Evolutionary conservation across 2,797 vertebrate genomes (phyloP).

Genomic region (Gymnothorax javanicus): DNA sequence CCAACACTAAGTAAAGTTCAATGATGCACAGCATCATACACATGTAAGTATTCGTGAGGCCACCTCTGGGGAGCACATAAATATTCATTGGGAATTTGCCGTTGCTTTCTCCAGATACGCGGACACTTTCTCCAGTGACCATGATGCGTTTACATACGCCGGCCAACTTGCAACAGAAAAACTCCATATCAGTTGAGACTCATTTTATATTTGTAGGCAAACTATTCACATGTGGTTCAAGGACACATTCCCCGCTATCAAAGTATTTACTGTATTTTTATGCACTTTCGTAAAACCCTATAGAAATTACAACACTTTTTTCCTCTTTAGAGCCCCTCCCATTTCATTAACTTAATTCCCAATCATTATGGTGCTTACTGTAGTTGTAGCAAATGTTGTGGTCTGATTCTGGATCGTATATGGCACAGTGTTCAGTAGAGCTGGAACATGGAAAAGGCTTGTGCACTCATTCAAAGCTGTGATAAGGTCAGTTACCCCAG

Average conservation of each 20-base stretch:
- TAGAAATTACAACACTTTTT: no score
- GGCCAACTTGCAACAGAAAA: no score
- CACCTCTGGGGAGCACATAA: not conserved
- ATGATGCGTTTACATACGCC: not conserved
- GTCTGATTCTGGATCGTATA: not conserved
- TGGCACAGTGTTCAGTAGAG: not conserved
- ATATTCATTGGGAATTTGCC: not conserved
- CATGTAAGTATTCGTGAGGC: not conserved
- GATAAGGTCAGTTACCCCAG: not conserved
- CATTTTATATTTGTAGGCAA: no score
- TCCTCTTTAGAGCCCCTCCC: no score
- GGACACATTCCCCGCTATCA: no score
- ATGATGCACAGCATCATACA: not conserved
- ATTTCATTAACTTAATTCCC: no score
- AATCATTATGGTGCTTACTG: no score
- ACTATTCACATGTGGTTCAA: no score
- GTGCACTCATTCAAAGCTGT: not conserved
- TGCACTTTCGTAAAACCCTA: no score
- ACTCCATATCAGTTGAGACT: no score
- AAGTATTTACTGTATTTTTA: no score
- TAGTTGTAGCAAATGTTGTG: no score
- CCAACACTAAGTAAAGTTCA: not conserved
- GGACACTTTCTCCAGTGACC: not conserved
- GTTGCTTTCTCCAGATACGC: not conserved
- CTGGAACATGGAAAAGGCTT: not conserved